phyloP scores from a whole-genome alignment of 2,888 invertebrate genomes.

The Thera obeliscata region DNA sequence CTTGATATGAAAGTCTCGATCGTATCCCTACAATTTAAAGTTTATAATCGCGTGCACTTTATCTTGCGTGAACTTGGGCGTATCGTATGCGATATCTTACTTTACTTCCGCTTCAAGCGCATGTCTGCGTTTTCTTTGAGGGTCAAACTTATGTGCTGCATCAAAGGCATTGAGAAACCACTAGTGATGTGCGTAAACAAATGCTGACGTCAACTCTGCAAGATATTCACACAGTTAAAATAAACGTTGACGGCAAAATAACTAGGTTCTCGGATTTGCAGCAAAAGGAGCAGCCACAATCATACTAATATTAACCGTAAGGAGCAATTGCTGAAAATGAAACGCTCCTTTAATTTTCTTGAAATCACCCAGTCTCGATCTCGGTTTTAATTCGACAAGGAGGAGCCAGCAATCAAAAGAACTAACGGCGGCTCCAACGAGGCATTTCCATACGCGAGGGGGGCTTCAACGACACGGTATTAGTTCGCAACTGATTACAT shows the following conservation, averaged over 20 bases:
- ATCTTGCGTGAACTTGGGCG: slow-evolving; percentile 59
- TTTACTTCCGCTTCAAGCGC: slow-evolving; percentile 49
- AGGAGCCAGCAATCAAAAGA: slow-evolving; percentile 81
- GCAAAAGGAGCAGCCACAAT: slow-evolving; percentile 65
- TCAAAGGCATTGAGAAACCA: slow-evolving; percentile 26
- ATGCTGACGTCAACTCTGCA: slow-evolving; percentile 47
- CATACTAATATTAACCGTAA: slow-evolving; percentile 77
- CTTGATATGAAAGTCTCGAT: slow-evolving; percentile 59
- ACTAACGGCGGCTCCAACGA: slow-evolving; percentile 78
- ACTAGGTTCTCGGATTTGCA: slow-evolving; percentile 59
- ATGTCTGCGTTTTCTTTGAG: slow-evolving; percentile 65
- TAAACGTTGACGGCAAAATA: slow-evolving; percentile 65
- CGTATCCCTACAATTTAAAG: slow-evolving; percentile 57
- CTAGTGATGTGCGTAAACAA: slow-evolving; percentile 25
- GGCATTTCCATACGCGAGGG: slow-evolving; percentile 81
- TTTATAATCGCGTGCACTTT: slow-evolving; percentile 52
- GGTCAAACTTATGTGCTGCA: slow-evolving; percentile 39
- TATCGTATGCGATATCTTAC: slow-evolving; percentile 58
- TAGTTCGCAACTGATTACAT: slow-evolving; percentile 84
- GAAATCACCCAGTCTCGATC: slow-evolving; percentile 74
- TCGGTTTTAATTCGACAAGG: slow-evolving; percentile 80
- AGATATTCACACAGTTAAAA: slow-evolving; percentile 68
- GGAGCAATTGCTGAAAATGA: slow-evolving; percentile 73
- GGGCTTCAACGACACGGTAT: slow-evolving; percentile 77
- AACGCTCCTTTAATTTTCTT: slow-evolving; percentile 79